Percentiles rank a stretch among this genome's conserved stretches.
Evolutionary conservation across 2,797 vertebrate species (phyloP).

Genomic region (Heteromormyrus szaboi): DNA sequence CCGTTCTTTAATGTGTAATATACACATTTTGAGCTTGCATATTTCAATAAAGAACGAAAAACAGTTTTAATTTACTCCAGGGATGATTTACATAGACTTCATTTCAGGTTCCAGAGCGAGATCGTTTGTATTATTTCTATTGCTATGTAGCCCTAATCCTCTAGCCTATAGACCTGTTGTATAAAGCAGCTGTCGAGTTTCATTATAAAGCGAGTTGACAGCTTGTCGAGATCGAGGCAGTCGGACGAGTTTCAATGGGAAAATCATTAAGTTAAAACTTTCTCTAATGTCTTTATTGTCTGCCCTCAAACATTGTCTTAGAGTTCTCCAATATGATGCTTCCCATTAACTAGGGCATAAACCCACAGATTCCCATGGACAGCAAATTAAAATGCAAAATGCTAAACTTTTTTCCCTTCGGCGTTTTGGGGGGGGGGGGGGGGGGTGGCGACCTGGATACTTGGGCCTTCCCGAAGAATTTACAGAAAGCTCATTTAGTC

Average conservation of each 20-base stretch:
- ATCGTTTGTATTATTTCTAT: constrained; percentile 68
- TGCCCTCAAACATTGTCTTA: constrained; percentile 68
- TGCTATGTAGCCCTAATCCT: constrained; percentile 77
- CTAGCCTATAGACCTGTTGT: constrained; percentile 71
- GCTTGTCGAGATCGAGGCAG: constrained; percentile 79
- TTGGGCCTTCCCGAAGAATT: constrained; percentile 12
- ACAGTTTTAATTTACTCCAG: constrained; percentile 59
- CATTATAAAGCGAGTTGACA: constrained; percentile 76
- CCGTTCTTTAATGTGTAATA: constrained; percentile 61
- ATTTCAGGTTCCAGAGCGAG: constrained; percentile 69
- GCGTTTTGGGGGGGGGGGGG: neutral
- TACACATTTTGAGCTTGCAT: constrained; percentile 64
- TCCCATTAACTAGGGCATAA: constrained; percentile 61
- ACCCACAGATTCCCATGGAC: constrained; percentile 60
- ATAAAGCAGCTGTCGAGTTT: constrained; percentile 79
- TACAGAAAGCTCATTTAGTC: constrained; percentile 1
- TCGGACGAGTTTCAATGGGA: constrained; percentile 75
- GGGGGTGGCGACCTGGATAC: neutral
- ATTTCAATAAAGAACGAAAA: constrained; percentile 58
- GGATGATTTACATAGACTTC: constrained; percentile 71
- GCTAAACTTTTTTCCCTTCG: constrained; percentile 36
- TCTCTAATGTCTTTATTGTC: constrained; percentile 83
- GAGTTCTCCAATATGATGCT: constrained; percentile 64
- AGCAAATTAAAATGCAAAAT: constrained; percentile 31
- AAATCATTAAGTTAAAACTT: constrained; percentile 95